Percentiles rank a stretch among this genome's conserved stretches.
Evolutionary conservation across 2,888 invertebrate genomes (phyloP).

Genomic region (Cyaniris semiargus): DNA sequence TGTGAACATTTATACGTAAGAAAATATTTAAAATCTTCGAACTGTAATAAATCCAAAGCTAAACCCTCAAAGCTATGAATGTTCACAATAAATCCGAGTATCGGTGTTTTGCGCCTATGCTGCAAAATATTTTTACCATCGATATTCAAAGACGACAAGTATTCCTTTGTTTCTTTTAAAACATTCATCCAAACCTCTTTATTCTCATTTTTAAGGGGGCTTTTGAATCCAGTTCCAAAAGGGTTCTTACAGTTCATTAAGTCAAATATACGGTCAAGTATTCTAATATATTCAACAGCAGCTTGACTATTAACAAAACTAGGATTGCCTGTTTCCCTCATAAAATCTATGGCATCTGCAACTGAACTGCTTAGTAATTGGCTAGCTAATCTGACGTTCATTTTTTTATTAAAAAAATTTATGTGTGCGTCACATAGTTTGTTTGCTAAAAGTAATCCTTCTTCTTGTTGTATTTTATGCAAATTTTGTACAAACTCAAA

Average conservation of each 20-base stretch:
- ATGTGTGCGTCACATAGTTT: background rate
- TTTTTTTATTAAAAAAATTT: background rate
- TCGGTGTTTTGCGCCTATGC: slow-evolving; percentile 2
- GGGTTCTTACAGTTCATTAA: background rate
- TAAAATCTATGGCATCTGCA: background rate
- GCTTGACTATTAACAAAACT: slow-evolving; percentile 25
- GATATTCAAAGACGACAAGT: background rate
- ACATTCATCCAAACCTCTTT: background rate
- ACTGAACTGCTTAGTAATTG: slow-evolving; percentile 16
- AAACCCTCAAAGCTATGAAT: slow-evolving; percentile 5
- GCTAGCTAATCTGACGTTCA: slow-evolving; percentile 1
- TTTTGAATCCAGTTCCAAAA: background rate
- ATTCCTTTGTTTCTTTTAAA: background rate
- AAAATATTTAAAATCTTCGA: slow-evolving; percentile 9
- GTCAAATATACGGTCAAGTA: slow-evolving; percentile 25
- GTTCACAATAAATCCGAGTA: slow-evolving; percentile 20
- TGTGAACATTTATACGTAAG: slow-evolving; percentile 23
- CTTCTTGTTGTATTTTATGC: background rate
- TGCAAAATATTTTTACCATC: background rate
- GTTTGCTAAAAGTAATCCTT: slow-evolving; percentile 19
- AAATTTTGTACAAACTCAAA: slow-evolving; percentile 2
- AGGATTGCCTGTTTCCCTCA: slow-evolving; percentile 10
- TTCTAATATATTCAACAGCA: slow-evolving; percentile 16
- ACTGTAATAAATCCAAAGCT: slow-evolving; percentile 13
- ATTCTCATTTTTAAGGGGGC: background rate